These are phyloP conservation scores for Cerastis rubricosa DNA, from an alignment of 2,888 invertebrate genomes.

Conservation along the genomic window DNA sequence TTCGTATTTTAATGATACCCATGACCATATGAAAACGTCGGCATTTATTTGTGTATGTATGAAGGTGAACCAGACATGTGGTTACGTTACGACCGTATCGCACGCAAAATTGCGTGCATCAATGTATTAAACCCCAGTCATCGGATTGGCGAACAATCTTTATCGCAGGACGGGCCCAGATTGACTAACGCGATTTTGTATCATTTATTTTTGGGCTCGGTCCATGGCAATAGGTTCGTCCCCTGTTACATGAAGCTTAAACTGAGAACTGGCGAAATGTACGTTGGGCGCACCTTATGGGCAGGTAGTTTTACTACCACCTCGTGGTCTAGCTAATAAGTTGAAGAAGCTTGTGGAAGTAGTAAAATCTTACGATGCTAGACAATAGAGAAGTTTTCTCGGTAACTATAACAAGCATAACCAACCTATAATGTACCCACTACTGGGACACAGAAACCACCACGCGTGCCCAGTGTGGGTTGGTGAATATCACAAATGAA, in stretches of 20 bases:
- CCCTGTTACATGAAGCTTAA: background rate
- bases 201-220: conserved; percentile 15
- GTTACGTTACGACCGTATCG: conserved; percentile 34
- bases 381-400: background rate
- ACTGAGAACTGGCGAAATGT: background rate
- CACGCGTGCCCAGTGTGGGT: no score
- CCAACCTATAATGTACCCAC: background rate
- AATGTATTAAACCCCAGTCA: conserved; percentile 19
- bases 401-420: background rate
- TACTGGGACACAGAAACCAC: background rate
- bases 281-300: background rate
- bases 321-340: background rate
- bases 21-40: conserved; percentile 25
- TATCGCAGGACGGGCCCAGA: conserved; percentile 23
- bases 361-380: background rate
- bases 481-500: background rate
- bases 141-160: conserved; percentile 39
- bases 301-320: background rate
- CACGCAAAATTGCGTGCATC: conserved; percentile 55
- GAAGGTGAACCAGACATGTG: conserved; percentile 30
- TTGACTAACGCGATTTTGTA: conserved; percentile 22
- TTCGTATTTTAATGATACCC: conserved; percentile 44
- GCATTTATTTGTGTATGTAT: conserved; percentile 26
- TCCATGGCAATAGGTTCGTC: background rate
- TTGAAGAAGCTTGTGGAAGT: background rate